phyloP scores from a whole-genome alignment of 2,888 invertebrate species.

The Himalopsyche anomala region DNA sequence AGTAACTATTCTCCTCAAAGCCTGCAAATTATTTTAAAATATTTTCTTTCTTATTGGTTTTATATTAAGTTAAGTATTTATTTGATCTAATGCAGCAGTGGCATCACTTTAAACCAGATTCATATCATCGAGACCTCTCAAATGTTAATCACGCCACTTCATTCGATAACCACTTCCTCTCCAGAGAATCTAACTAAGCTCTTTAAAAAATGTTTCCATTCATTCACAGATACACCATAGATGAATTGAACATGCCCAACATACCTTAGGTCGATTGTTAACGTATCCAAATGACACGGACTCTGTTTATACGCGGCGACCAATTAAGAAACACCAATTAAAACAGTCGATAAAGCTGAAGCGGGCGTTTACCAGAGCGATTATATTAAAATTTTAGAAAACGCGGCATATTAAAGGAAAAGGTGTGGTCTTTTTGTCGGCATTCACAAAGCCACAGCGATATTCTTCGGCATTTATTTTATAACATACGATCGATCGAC shows the following conservation, averaged over 20 bases:
- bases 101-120: neutral
- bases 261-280: conserved; percentile 44
- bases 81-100: neutral
- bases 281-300: conserved; percentile 48
- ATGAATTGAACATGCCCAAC: conserved; percentile 20
- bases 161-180: neutral
- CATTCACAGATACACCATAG: neutral
- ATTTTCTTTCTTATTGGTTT: too few species aligned
- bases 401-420: conserved; percentile 53
- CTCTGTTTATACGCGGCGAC: conserved; percentile 39
- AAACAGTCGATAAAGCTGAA: conserved; percentile 58
- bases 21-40: too few species aligned
- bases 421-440: conserved; percentile 61
- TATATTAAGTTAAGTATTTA: too few species aligned
- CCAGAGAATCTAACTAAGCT: neutral
- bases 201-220: conserved; percentile 2
- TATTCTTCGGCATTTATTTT: conserved; percentile 54
- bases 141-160: conserved; percentile 4
- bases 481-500: conserved; percentile 49
- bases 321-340: conserved; percentile 64
- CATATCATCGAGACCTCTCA: neutral
- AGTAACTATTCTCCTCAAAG: too few species aligned
- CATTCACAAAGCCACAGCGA: conserved; percentile 55
- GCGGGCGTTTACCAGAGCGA: conserved; percentile 47
- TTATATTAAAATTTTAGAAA: conserved; percentile 55